phyloP scores from a whole-genome alignment of 1,140 invertebrate genomes.

The Gryllus bimaculatus region DNA sequence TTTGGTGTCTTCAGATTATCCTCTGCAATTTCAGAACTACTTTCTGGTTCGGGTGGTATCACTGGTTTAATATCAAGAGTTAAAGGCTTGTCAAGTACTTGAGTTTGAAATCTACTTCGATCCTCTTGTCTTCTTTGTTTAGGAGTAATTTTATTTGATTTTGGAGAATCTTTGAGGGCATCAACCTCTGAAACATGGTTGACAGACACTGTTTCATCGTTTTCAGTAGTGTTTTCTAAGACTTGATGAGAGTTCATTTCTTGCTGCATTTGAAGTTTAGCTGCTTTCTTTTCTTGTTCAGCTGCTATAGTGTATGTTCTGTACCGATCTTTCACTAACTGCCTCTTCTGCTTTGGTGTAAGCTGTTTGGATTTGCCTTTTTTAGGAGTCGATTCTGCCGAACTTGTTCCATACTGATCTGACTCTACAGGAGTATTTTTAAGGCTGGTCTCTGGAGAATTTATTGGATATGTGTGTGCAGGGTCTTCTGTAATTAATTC shows the following conservation, averaged over 20 bases:
- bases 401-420: slow-evolving; percentile 45
- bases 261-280: slow-evolving; percentile 20
- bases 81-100: slow-evolving; percentile 41
- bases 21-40: slow-evolving; percentile 15
- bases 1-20: not conserved
- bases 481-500: slow-evolving; percentile 30
- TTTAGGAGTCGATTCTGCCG: slow-evolving; percentile 61
- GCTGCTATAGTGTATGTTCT: slow-evolving; percentile 67
- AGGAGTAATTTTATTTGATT: slow-evolving; percentile 42
- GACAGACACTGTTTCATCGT: not conserved
- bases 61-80: not conserved
- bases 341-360: slow-evolving; percentile 59
- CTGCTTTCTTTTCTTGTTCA: slow-evolving; percentile 35
- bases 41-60: not conserved
- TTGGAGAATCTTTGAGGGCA: not conserved
- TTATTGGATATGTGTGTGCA: slow-evolving; percentile 22
- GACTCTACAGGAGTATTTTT: slow-evolving; percentile 39
- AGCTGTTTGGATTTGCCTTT: slow-evolving; percentile 34
- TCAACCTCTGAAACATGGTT: not conserved
- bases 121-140: slow-evolving; percentile 59
- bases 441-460: slow-evolving; percentile 23
- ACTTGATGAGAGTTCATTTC: not conserved
- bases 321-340: slow-evolving; percentile 60
- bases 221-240: not conserved
- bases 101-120: slow-evolving; percentile 57